Evolutionary conservation across 2,888 invertebrate species (phyloP), one percentile per base, ranked within the genome.

Genomic region (Amphipyra berbera): DNA sequence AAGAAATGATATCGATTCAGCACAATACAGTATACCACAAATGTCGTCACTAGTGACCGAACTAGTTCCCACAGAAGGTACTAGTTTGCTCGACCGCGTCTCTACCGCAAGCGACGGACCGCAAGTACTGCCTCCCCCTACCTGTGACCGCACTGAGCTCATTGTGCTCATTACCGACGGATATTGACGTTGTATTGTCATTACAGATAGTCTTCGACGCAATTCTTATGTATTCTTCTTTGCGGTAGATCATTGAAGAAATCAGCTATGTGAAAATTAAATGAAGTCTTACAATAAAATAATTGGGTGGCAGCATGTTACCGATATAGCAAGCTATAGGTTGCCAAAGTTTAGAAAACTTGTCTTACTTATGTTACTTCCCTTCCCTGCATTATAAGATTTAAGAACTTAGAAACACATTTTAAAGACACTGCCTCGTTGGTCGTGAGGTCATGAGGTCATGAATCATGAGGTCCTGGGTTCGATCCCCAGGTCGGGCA

Each of bases 31-130:
- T 61, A 66, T 44, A 52, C 38, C 70, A 57, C 55, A 14, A 6
- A 15, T n/a, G 49, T 21, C 40, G 47, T 27, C 21, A 10, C 37
- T 21, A 40, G 42, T 15, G 13, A n/a, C 37, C 49, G 66, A 49
- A 44, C 70, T 46, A 46, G 70, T 70, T 70, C 70, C 61, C 70
- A 70, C 46, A 30, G 41, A 35, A 40, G 13, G 15, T 30, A 30
- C 6, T 7, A 30, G 4, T 30, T 30, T 7, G 30, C 30, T 42
- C 38, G 7, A 30, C 35, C 48, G 42, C 53, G 37, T 7, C 15
- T 3, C n/a, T 8, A 68, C 67, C 67, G 42, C 67, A 63, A 48
- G 12, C 1, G 44, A 13, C 41, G 14, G 35, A 5, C 40, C 10
- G 10, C 44, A 30, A 7, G 21, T 21, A 21, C 56, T 13, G 14